These are phyloP conservation scores for Rana temporaria DNA, from an alignment of 2,113 vertebrate species.

Conservation along the genomic window DNA sequence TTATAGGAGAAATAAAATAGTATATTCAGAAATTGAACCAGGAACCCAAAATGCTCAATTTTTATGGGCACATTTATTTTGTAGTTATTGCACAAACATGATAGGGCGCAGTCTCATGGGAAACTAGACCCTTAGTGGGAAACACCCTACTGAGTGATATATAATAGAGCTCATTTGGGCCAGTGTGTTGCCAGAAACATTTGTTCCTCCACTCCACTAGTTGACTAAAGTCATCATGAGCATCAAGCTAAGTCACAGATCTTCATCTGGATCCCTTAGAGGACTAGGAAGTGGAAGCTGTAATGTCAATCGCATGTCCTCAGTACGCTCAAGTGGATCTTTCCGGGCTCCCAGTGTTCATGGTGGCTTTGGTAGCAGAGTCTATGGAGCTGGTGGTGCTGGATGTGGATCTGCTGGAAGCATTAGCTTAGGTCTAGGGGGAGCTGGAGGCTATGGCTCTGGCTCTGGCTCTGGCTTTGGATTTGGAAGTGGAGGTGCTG, in stretches of 20 bases:
- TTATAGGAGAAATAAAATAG: conserved; percentile 49
- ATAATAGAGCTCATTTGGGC: conserved; percentile 3
- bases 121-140: conserved; percentile 5
- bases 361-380: conserved; percentile 60
- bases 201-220: not conserved
- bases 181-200: not conserved
- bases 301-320: not conserved
- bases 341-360: conserved; percentile 85
- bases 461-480: not conserved
- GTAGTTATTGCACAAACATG: not conserved
- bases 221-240: conserved; percentile 38
- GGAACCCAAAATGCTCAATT: conserved; percentile 39
- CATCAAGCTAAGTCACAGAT: conserved; percentile 21
- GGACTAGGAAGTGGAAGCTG: conserved; percentile 32
- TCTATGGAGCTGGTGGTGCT: not conserved
- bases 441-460: not conserved
- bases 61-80: conserved; percentile 34
- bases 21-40: not conserved
- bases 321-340: conserved; percentile 33
- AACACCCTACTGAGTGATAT: conserved; percentile 47
- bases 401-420: conserved; percentile 21
- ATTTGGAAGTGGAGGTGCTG: conserved; percentile 12
- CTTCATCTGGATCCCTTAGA: conserved; percentile 38
- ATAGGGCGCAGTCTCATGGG: conserved; percentile 25
- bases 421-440: conserved; percentile 9